phyloP scores from a whole-genome alignment of 2,888 invertebrate species.

The Actias luna region DNA sequence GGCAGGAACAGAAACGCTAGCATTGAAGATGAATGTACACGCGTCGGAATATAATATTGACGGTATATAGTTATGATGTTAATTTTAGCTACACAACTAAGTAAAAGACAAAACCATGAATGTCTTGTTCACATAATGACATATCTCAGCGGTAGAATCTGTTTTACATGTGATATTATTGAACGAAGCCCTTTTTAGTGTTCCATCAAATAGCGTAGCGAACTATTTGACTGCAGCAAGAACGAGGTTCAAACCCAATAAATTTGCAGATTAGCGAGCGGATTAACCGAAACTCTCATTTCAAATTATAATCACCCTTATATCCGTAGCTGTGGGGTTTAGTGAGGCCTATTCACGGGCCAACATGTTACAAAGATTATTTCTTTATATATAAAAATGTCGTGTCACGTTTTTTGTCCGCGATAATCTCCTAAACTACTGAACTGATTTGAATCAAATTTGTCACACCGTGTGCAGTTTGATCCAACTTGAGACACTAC shows the following conservation, averaged over 20 bases:
- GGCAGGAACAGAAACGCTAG: too few relatives aligned
- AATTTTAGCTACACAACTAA: neutral
- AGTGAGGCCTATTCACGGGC: neutral
- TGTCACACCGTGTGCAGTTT: too few relatives aligned
- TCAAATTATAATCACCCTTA: constrained; percentile 20
- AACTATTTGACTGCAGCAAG: constrained; percentile 13
- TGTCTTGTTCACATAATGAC: neutral
- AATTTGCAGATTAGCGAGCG: constrained; percentile 15
- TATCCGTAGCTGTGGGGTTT: neutral
- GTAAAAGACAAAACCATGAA: neutral
- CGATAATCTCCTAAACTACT: too few relatives aligned
- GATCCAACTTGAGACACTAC: too few relatives aligned
- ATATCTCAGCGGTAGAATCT: neutral
- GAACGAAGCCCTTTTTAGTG: constrained; percentile 7
- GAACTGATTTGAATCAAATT: too few relatives aligned
- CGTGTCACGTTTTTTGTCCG: too few relatives aligned
- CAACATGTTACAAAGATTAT: neutral
- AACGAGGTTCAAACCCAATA: constrained; percentile 16
- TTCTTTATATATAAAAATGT: too few relatives aligned
- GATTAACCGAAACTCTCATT: constrained; percentile 20
- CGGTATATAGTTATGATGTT: too few relatives aligned
- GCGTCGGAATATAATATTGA: too few relatives aligned
- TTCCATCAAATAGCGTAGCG: constrained; percentile 17
- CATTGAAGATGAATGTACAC: too few relatives aligned
- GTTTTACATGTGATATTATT: neutral